Base-by-base conservation (phyloP, 2,888 invertebrate species). In the Abscondita cerata region DNA sequence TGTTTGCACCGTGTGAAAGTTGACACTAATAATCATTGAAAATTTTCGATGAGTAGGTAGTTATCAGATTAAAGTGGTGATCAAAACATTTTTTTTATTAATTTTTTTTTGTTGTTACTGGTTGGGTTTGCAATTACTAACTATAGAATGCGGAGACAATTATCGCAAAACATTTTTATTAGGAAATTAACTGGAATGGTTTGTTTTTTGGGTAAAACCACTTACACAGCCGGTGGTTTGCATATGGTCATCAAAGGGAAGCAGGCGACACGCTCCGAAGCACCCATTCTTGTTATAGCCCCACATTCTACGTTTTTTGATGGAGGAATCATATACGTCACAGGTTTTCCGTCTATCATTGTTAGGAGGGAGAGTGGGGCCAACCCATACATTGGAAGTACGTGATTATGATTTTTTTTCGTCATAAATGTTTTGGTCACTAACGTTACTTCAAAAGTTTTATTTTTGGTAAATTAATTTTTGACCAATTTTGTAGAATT, bases 271-370 rank as follows among this genome's bases (percentile, higher is more conserved):
- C 83, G 91, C 50, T 80, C 83, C 59, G 93, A 94, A 78, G 95
- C 95, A 4, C 93, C 95, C 12, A 91, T 96, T 69, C 84, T 95
- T 64, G 92, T 92, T 55, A 87, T 91, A 52, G 94, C 94, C 1
- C 95, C 96, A 2, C 96, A 96, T 81, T 93, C 94, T 59, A 91
- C 93, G 4, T 94, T 92, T 83, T 86, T 95, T 75, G 96, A 96
- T 81, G 91, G 92, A 73, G 89, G 94, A 73, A 89, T 92, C 71
- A 89, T 93, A 74, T 91, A 93, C 78, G 88, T 90, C 69, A 89
- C 92, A 59, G 89, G 88, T 77, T 90, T 92, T 81, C 91, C 93
- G 6, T 91, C 92, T 11, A 90, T 92, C 78, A 93, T 95, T 80
- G 92, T 92, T 68, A 85, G 93, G 77, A 86, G 89, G 72, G 92